Percentiles rank a stretch among this genome's conserved stretches.
Conservation (phyloP, 2,888 invertebrate species). For the Chironomus tentans region DNA sequence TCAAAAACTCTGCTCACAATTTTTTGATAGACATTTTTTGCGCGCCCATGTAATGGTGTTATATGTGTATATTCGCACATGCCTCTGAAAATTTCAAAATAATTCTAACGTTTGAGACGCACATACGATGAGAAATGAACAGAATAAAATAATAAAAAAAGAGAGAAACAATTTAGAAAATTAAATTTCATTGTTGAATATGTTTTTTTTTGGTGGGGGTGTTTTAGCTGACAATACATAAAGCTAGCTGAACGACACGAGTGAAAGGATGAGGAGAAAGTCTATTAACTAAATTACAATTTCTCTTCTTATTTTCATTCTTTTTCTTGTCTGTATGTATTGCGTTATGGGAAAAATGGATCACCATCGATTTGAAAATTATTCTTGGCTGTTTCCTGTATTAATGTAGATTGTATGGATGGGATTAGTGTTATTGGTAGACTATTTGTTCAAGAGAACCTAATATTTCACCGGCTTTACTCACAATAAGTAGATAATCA, state of each 20-base stretch:
- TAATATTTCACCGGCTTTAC: no score
- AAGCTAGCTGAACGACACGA: no score
- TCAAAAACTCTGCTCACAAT: background rate
- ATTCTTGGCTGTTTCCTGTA: background rate
- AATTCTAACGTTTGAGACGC: background rate
- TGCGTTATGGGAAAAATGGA: background rate
- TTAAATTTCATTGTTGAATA: constrained; percentile 26
- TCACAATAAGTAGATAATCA: no score
- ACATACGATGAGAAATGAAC: background rate
- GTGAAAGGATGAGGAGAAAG: background rate
- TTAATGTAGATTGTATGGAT: background rate
- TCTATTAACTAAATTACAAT: constrained; percentile 27
- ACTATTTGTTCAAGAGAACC: no score
- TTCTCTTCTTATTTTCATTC: background rate
- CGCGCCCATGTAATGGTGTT: background rate
- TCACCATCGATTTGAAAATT: background rate
- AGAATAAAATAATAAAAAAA: background rate
- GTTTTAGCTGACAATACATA: background rate
- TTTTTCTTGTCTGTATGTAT: background rate
- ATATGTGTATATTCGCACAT: background rate
- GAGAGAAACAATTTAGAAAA: constrained; percentile 26
- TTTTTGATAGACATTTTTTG: background rate
- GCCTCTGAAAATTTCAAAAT: background rate
- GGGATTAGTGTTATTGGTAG: no score
- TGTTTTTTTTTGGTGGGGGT: background rate